Evolutionary conservation across 2,113 vertebrate genomes (phyloP), one percentile per base, ranked within the genome.

Genomic region (Phylloscopus trochilus): DNA sequence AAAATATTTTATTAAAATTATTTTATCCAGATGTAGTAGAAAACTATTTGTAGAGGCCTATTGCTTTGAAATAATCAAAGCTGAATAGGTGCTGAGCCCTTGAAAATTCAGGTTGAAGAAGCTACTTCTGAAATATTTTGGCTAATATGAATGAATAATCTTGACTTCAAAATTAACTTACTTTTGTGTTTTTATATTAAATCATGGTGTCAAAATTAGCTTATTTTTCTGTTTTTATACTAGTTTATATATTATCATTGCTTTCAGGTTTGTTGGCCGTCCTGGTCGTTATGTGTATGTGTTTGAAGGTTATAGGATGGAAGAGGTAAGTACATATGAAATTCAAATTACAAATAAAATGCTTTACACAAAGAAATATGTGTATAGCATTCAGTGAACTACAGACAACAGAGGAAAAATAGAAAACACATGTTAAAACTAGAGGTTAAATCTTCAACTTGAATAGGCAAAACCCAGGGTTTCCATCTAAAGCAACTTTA

Each of bases 281-380:
- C 99, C 99, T 43, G 99, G 99, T 35, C 98, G 97, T 93, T 99
- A 99, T 26, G 98, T 99, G 15, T 99, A 99, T 68, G 97, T 99
- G 60, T 99, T 99, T 69, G 97, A 98, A 52, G 97, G 98, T 55
- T 99, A 99, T 92, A 98, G 99, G 81, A 99, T 99, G 98, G 99
- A 99, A 97, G 99, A 99, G 98, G 99, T 98, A 96, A 83, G 97
- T 93, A 47, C 1, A 35, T 10, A 33, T 14, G 53, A 81, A 91
- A 87, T 69, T 41, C n/a, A 83, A 56, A 56, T 5, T 49, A 55
- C 13, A 5, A 17, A 37, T 58, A 51, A 78, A 60, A 7, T 79
- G 33, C 31, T 49, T 66, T 66, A 27, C 30, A 63, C 16, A 67
- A 53, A 41, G 7, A 87, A 31, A 11, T 44, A 24, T 4, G 1